These are phyloP conservation scores for Netelia virgata DNA, from an alignment of 2,888 invertebrate species.

Conservation along the genomic window DNA sequence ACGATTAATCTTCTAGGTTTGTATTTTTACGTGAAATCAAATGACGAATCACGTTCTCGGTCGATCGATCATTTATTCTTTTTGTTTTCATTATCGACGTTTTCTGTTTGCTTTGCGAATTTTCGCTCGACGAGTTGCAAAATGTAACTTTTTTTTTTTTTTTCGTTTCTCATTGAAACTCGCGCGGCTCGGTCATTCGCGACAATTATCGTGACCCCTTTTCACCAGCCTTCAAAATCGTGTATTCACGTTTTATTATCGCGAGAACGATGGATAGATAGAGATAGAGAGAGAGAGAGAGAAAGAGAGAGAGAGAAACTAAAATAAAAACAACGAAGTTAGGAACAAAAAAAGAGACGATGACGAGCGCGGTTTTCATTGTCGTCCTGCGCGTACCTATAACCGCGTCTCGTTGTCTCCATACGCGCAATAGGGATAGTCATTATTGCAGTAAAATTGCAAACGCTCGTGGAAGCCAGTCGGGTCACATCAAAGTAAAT, in stretches of 20 bases:
- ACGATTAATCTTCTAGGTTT: no score
- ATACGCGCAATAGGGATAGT: constrained; percentile 6
- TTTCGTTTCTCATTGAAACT: neutral
- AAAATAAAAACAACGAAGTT: neutral
- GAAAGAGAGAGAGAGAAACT: neutral
- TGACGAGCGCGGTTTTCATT: constrained; percentile 12
- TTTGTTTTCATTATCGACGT: no score
- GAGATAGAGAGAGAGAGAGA: neutral
- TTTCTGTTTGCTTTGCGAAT: no score
- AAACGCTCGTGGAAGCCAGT: constrained; percentile 8
- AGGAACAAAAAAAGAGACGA: neutral
- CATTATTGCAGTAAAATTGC: constrained; percentile 36
- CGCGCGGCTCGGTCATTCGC: neutral
- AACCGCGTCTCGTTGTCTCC: neutral
- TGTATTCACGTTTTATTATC: neutral
- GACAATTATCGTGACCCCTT: neutral
- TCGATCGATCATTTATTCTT: no score
- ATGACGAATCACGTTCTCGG: no score
- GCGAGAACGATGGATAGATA: neutral
- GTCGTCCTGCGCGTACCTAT: constrained; percentile 10
- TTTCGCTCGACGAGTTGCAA: no score
- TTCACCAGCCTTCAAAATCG: neutral
- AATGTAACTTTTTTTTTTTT: neutral
- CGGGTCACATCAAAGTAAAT: constrained; percentile 18
- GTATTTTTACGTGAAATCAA: no score